A percentile compares a stretch with the other conserved stretches of the same genome.
Evolutionary conservation across 2,797 vertebrate species (phyloP).

Genomic region (Acrossocheilus wenchowensis): DNA sequence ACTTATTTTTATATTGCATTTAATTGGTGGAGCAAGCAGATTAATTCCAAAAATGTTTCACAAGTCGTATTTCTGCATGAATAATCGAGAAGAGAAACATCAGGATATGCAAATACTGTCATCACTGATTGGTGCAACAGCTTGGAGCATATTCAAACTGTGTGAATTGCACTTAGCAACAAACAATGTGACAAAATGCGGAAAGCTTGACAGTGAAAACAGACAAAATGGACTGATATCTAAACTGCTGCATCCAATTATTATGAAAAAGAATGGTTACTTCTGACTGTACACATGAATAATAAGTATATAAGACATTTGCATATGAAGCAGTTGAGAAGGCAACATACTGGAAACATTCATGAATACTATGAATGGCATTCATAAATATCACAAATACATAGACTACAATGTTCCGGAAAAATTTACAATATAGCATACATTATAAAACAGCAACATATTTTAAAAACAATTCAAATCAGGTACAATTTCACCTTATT

Average conservation of each 20-base stretch:
- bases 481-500: not conserved
- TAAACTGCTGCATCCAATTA: conserved; percentile 8
- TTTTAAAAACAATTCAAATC: not conserved
- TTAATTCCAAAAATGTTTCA: not conserved
- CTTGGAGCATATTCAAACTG: conserved; percentile 31
- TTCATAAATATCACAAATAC: not conserved
- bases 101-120: not conserved
- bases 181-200: conserved; percentile 20
- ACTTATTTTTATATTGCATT: conserved; percentile 6
- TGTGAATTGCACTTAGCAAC: conserved; percentile 22
- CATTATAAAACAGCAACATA: not conserved
- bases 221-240: conserved; percentile 3
- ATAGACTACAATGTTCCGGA: not conserved
- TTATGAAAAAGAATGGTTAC: not conserved
- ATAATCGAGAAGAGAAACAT: not conserved
- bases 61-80: not conserved
- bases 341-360: not conserved
- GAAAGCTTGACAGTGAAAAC: conserved; percentile 26
- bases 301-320: not conserved
- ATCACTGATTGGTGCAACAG: conserved; percentile 17
- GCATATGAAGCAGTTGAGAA: not conserved
- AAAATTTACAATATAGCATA: not conserved
- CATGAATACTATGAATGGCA: not conserved
- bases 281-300: not conserved
- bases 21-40: not conserved